phyloP scores from a whole-genome alignment of 2,888 invertebrate species.

The Sesia apiformis region DNA sequence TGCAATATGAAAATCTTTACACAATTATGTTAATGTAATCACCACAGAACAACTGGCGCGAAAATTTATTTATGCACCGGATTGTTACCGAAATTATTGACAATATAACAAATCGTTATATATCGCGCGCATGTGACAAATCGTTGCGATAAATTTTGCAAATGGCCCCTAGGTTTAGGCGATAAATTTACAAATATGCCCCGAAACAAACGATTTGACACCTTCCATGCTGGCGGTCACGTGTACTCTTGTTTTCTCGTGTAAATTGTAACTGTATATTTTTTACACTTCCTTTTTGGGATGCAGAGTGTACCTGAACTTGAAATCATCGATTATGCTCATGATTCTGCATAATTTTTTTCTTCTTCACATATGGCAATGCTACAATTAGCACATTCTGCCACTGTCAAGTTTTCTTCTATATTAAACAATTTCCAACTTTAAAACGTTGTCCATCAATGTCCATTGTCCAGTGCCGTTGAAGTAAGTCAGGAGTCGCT shows the following conservation, averaged over 20 bases:
- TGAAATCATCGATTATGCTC: too few relatives aligned
- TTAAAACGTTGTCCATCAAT: too few relatives aligned
- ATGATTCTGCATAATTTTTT: too few relatives aligned
- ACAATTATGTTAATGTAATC: too few relatives aligned
- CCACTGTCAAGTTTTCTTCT: too few relatives aligned
- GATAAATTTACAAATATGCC: slow-evolving; percentile 26
- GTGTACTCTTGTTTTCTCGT: not conserved
- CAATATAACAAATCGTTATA: slow-evolving; percentile 26
- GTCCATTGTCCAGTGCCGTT: too few relatives aligned
- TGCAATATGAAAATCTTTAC: too few relatives aligned
- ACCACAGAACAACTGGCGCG: too few relatives aligned
- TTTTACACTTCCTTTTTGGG: not conserved
- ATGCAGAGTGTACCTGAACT: not conserved
- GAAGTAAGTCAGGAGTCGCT: too few relatives aligned
- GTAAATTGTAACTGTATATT: not conserved
- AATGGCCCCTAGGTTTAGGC: slow-evolving; percentile 27
- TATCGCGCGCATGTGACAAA: slow-evolving; percentile 32
- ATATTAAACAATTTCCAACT: too few relatives aligned
- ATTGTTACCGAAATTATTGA: slow-evolving; percentile 27
- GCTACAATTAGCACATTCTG: too few relatives aligned
- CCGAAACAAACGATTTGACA: slow-evolving; percentile 15
- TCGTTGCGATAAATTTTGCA: slow-evolving; percentile 29
- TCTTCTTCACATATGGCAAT: too few relatives aligned
- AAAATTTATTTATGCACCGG: not conserved
- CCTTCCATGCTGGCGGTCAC: not conserved